phyloP scores from a whole-genome alignment of 2,797 vertebrate species.

The Babyrousa celebensis region DNA sequence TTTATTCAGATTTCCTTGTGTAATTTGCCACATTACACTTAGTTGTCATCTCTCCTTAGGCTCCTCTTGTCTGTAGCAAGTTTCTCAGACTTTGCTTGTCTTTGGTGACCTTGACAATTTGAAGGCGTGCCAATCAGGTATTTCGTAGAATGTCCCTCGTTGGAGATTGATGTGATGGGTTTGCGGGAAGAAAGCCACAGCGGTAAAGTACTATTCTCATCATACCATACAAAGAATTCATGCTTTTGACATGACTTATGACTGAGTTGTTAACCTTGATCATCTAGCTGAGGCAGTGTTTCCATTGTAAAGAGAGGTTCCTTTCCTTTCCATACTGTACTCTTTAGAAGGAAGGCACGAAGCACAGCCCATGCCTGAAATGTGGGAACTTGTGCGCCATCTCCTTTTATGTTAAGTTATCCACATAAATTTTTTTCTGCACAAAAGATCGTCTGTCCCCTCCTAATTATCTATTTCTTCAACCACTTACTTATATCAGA shows the following conservation, averaged over 20 bases:
- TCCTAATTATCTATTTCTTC: not conserved
- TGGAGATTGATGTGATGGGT: not conserved
- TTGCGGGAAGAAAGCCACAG: not conserved
- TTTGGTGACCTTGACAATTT: not conserved
- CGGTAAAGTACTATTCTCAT: not conserved
- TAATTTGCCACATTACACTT: not conserved
- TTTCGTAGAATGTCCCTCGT: not conserved
- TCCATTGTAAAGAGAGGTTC: not conserved
- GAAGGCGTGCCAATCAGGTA: not conserved
- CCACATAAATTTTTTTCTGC: not conserved
- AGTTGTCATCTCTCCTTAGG: not conserved
- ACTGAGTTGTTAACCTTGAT: not conserved
- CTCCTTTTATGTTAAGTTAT: not conserved
- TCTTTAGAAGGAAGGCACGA: not conserved
- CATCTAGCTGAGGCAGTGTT: not conserved
- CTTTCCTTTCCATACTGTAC: not conserved
- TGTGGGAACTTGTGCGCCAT: not conserved
- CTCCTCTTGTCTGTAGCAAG: not conserved
- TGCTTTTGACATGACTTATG: not conserved
- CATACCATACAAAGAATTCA: not conserved
- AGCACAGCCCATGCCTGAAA: not conserved
- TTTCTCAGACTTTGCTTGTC: not conserved
- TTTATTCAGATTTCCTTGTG: not conserved
- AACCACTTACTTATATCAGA: not conserved
- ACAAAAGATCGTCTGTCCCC: not conserved